Evolutionary conservation across 37 sponge, comb jelly and placozoan species (phyloP).

Genomic region (Dysidea cf. avara): DNA sequence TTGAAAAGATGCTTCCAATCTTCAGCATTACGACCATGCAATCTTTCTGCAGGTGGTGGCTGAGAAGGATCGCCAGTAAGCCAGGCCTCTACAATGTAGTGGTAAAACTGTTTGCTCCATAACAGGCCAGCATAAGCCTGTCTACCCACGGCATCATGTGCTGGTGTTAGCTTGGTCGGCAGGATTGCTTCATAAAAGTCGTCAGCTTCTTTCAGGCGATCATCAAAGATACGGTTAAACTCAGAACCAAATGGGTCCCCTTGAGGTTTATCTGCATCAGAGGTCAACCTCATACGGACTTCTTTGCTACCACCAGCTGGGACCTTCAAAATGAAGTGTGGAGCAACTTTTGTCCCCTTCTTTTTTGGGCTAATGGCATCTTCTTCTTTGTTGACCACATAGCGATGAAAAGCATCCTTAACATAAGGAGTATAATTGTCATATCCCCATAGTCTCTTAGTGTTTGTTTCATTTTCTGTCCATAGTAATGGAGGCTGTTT

Average conservation of each 20-base stretch:
- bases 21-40: slow-evolving; percentile 68
- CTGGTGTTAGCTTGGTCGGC: slow-evolving; percentile 18
- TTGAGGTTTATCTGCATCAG: slow-evolving; percentile 19
- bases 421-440: slow-evolving; percentile 75
- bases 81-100: slow-evolving; percentile 92
- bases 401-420: slow-evolving; percentile 95
- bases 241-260: slow-evolving; percentile 55
- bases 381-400: slow-evolving; percentile 64
- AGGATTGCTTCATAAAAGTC: slow-evolving; percentile 64
- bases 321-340: slow-evolving; percentile 75
- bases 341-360: slow-evolving; percentile 81
- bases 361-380: slow-evolving; percentile 69
- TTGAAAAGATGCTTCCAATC: slow-evolving; percentile 96
- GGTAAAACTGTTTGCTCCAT: slow-evolving; percentile 97
- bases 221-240: slow-evolving; percentile 57
- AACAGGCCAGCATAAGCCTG: slow-evolving; percentile 94
- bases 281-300: slow-evolving; percentile 64
- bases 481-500: slow-evolving; percentile 71
- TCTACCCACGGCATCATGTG: slow-evolving; percentile 65
- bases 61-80: slow-evolving; percentile 79
- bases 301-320: slow-evolving; percentile 43
- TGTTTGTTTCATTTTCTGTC: slow-evolving; percentile 96
- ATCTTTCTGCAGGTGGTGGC: slow-evolving; percentile 32
- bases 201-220: slow-evolving; percentile 72
- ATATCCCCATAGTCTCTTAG: slow-evolving; percentile 42